Evolutionary conservation across 2,113 vertebrate genomes (phyloP).

Genomic region (Oostethus manadensis): DNA sequence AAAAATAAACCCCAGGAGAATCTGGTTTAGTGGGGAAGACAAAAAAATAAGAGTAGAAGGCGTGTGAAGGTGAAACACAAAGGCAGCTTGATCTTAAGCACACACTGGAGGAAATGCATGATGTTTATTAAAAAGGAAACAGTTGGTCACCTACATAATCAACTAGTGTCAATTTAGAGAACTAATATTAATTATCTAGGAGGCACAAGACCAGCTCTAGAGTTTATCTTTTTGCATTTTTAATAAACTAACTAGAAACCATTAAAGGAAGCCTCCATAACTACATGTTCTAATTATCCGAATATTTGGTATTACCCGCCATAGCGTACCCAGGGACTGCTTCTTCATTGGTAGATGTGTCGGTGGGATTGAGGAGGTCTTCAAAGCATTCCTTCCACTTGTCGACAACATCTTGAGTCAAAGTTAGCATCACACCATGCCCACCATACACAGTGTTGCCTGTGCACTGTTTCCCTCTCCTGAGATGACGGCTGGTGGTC

Average conservation of each 20-base stretch:
- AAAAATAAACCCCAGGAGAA: constrained; percentile 48
- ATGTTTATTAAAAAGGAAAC: constrained; percentile 65
- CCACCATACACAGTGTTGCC: too few relatives aligned
- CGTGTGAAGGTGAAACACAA: constrained; percentile 28
- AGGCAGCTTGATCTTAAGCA: constrained; percentile 27
- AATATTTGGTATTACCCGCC: too few relatives aligned
- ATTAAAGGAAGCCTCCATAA: constrained; percentile 29
- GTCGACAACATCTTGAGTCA: too few relatives aligned
- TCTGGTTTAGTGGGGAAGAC: constrained; percentile 43
- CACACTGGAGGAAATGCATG: constrained; percentile 21
- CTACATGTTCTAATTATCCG: constrained; percentile 46
- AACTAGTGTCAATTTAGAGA: constrained; percentile 72
- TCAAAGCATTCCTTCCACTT: too few relatives aligned
- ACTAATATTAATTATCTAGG: constrained; percentile 72
- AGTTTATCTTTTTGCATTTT: constrained; percentile 66
- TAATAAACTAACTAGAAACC: constrained; percentile 60
- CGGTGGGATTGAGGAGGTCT: too few relatives aligned
- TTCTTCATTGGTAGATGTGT: too few relatives aligned
- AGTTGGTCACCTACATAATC: constrained; percentile 67
- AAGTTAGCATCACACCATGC: too few relatives aligned
- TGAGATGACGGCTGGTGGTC: too few relatives aligned
- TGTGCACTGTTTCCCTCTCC: too few relatives aligned
- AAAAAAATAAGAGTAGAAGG: constrained; percentile 46
- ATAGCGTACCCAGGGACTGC: too few relatives aligned
- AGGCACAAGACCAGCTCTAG: constrained; percentile 62